Evolutionary conservation across 1,140 invertebrate species (phyloP), one percentile per base, ranked within the genome.

Genomic region (Belonocnema kinseyi): DNA sequence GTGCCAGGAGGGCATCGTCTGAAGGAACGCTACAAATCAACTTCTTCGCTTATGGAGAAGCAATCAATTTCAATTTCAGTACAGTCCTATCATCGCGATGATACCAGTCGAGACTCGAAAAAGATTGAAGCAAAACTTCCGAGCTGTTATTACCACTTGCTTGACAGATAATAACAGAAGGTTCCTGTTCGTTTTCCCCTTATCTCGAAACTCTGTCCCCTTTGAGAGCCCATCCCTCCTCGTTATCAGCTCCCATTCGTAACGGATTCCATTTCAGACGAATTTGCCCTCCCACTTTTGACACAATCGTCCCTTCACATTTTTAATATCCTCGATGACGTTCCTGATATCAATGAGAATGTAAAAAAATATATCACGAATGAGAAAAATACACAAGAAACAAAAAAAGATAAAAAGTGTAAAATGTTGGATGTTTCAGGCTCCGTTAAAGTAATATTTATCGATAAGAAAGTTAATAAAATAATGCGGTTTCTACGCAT

Each of bases 31-130:
- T n/a, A 26, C 61, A 66, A 66, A 66, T 40, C 61, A 66, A 40
- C 33, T 26, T 5, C 33, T 66, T 46, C 61, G 13, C 61, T 40
- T 40, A 66, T 33, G 6, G 26, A 40, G 33, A n/a, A 40, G 61
- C 61, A 46, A 66, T 66, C 61, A 66, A 66, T 66, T 66, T 66
- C 61, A 66, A 66, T 66, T 66, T 66, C 61, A 26, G 33, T 40
- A 33, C 13, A 40, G 61, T 6, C 26, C 33, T 66, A 66, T 40
- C 61, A 66, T 66, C 21, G 61, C n/a, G 33, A 12, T 66, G 61
- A 66, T 66, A 40, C 33, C 21, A 40, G 33, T n/a, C 61, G 26
- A 40, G 61, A 40, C 61, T 66, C 12, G 26, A 33, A 21, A 33
- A 46, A 33, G 61, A 66, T 40, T 66, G 61, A 40, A 21, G 61